These are phyloP conservation scores for Tangara arthus DNA, from an alignment of 2,797 vertebrate species.

Conservation along the genomic window DNA sequence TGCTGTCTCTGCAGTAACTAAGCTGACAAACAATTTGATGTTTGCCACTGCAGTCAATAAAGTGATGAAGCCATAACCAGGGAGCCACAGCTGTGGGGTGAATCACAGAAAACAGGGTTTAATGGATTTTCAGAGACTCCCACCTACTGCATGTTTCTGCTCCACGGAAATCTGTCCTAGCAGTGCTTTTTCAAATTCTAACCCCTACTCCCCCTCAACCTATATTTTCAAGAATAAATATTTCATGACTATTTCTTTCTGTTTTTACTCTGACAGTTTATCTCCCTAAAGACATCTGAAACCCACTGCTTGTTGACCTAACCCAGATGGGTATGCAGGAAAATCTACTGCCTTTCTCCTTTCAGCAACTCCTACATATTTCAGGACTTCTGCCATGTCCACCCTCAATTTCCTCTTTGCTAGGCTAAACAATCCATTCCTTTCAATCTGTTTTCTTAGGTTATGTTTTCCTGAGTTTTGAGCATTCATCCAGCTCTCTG, in stretches of 20 bases:
- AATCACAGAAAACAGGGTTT: neutral
- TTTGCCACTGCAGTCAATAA: neutral
- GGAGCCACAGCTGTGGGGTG: neutral
- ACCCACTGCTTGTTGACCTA: conserved; percentile 38
- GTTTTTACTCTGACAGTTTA: neutral
- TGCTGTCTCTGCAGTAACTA: neutral
- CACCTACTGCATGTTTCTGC: neutral
- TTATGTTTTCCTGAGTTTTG: conserved; percentile 3
- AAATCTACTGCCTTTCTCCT: conserved; percentile 13
- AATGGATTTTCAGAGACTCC: neutral
- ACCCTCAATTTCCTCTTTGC: conserved; percentile 47
- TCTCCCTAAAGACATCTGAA: neutral
- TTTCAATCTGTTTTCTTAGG: conserved; percentile 15
- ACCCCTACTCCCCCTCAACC: no score
- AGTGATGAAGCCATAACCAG: neutral
- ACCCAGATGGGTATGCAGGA: conserved; percentile 30
- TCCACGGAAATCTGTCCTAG: neutral
- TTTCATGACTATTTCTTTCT: neutral
- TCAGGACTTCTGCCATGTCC: conserved; percentile 29
- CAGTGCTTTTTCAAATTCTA: neutral
- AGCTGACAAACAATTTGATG: neutral
- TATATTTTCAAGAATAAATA: neutral
- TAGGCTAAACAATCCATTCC: conserved; percentile 22
- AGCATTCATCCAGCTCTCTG: neutral
- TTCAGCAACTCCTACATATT: conserved; percentile 30